A percentile compares a stretch with the other conserved stretches of the same genome.
Conservation (phyloP, 2,888 invertebrate genomes). For the Coleophora flavipennella region DNA sequence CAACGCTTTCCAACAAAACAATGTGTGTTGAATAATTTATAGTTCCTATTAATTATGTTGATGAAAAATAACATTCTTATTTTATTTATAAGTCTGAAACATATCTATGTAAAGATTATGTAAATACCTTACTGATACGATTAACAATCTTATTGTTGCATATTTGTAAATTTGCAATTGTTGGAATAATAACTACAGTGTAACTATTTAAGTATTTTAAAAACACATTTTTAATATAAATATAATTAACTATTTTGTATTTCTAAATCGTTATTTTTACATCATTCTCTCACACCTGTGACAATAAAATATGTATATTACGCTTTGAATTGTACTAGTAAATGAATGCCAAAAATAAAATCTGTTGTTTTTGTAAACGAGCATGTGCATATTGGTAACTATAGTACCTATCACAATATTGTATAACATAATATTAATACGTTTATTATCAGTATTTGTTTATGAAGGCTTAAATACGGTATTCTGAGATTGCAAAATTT, state of each 20-base stretch:
- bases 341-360: slow-evolving; percentile 46
- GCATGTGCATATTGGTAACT: too few species aligned
- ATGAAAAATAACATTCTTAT: slow-evolving; percentile 18
- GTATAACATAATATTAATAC: too few species aligned
- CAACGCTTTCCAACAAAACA: too few species aligned
- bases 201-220: slow-evolving; percentile 1
- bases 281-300: slow-evolving; percentile 62
- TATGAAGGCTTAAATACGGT: too few species aligned
- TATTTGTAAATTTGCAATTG: slow-evolving; percentile 6
- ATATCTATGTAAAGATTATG: slow-evolving; percentile 62
- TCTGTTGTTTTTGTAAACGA: not conserved
- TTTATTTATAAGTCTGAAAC: slow-evolving; percentile 44
- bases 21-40: too few species aligned
- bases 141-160: slow-evolving; percentile 35
- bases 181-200: slow-evolving; percentile 5
- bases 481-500: too few species aligned
- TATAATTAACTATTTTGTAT: too few species aligned
- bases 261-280: slow-evolving; percentile 26
- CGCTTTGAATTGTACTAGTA: slow-evolving; percentile 65
- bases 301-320: slow-evolving; percentile 66
- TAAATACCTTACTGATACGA: slow-evolving; percentile 33
- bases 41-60: slow-evolving; percentile 7
- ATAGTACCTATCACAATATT: too few species aligned
- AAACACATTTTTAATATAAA: not conserved
- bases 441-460: too few species aligned